A percentile compares a stretch with the other conserved stretches of the same genome.
These are phyloP conservation scores for Lasioglossum lativentre DNA, from an alignment of 2,888 invertebrate species.

Conservation along the genomic window DNA sequence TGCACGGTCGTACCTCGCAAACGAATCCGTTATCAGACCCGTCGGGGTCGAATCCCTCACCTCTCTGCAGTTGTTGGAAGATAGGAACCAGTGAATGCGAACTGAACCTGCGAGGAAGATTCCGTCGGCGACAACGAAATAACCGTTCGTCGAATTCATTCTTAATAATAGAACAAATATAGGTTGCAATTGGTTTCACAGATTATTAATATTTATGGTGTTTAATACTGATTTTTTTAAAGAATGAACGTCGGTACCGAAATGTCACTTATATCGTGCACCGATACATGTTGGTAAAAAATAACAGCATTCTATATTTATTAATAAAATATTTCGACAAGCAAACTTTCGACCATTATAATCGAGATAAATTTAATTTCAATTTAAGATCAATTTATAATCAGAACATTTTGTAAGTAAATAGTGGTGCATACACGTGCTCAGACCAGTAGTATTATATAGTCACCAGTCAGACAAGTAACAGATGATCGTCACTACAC, in stretches of 20 bases:
- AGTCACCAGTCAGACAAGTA: conserved; percentile 1
- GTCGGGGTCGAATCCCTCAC: neutral
- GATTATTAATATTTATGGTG: neutral
- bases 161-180: neutral
- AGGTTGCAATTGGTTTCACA: neutral
- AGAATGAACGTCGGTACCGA: neutral
- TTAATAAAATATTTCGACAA: neutral
- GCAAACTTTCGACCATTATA: neutral
- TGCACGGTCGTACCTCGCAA: conserved; percentile 81
- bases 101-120: conserved; percentile 19
- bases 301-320: neutral
- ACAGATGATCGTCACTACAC: neutral
- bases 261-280: too few species aligned
- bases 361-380: too few species aligned
- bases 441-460: neutral
- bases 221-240: conserved; percentile 3
- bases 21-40: conserved; percentile 78
- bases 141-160: conserved; percentile 25
- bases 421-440: neutral
- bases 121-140: neutral
- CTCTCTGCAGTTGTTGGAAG: conserved; percentile 7
- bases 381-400: too few species aligned
- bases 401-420: too few species aligned
- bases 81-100: neutral
- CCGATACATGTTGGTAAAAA: neutral